Evolutionary conservation across 2,797 vertebrate species (phyloP), one percentile per base, ranked within the genome.

Genomic region (Chlorospingus semifuscus): DNA sequence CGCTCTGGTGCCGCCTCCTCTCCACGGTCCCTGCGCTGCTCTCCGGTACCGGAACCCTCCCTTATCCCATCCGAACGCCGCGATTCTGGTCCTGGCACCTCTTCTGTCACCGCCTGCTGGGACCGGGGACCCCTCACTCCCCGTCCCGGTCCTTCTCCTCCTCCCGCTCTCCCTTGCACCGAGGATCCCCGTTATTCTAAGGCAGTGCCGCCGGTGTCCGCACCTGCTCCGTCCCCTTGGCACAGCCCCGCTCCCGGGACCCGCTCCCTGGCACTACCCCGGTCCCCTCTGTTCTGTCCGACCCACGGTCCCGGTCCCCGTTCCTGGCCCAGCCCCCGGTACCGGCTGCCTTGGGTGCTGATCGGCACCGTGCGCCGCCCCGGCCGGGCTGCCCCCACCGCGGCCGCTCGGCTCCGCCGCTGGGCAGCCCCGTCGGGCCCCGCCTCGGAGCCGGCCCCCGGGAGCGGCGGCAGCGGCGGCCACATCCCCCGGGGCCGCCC

Each of bases 401-500:
- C 6, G 44, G n/a, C 66, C 83, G 76, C 66, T 88, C 84, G 42
- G 53, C 77, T 78, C 46, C 86, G 85, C 82, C 69, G 53, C 89
- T 63, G 80, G 87, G 79, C 91, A 74, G 76, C 46, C 70, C 93
- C 90, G 26, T 8, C 90, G 81, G 59, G 63, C 92, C 15, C 23
- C 12, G 12, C 93, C 93, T 93, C 87, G 93, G 83, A 90, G 3
- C 87, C 95, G 42, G 84, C 96, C 88, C 79, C 87, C 89, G 69
- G 46, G 37, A 88, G 93, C 85, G 50, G 85, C 83, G 68, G 69
- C 63, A 77, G 74, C 49, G 24, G 56, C 92, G 52, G 94, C 75
- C 94, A 91, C 94, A 83, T 92, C 93, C 91, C 89, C 79, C 68
- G 66, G 90, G 71, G 95, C 94, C 89, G 89, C 69, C 69, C 69